These are phyloP conservation scores for Papilio gigon DNA, from an alignment of 2,888 invertebrate species.

Conservation along the genomic window DNA sequence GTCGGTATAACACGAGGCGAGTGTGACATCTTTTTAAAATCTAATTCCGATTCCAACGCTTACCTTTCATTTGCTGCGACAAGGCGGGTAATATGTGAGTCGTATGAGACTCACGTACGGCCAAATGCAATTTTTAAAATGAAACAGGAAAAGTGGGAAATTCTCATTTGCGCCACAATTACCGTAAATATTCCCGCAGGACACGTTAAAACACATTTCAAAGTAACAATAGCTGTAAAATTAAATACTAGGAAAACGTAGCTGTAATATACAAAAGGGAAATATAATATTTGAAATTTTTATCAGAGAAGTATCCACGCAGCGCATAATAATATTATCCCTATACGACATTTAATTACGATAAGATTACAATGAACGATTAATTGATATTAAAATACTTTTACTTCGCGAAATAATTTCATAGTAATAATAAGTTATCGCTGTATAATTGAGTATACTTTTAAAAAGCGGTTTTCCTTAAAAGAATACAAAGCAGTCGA, in stretches of 20 bases:
- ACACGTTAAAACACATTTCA: slow-evolving; percentile 30
- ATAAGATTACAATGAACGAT: neutral
- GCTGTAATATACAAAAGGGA: neutral
- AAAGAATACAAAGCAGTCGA: neutral
- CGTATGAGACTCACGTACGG: slow-evolving; percentile 57
- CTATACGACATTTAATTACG: neutral
- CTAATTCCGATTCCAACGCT: slow-evolving; percentile 40
- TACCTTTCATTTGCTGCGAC: slow-evolving; percentile 46
- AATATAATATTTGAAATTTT: neutral
- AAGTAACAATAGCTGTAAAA: slow-evolving; percentile 46
- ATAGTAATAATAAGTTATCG: neutral
- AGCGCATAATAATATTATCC: neutral
- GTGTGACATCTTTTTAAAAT: slow-evolving; percentile 35
- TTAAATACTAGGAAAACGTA: slow-evolving; percentile 45
- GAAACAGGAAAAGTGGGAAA: slow-evolving; percentile 55
- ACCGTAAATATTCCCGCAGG: slow-evolving; percentile 41
- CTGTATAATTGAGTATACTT: no score
- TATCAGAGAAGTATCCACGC: neutral
- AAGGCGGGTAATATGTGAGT: slow-evolving; percentile 61
- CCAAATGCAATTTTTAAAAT: slow-evolving; percentile 61
- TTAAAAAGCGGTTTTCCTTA: no score
- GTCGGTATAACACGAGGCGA: neutral
- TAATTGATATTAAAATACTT: neutral
- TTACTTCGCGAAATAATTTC: neutral
- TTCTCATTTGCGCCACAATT: slow-evolving; percentile 60